Evolutionary conservation across 2,113 vertebrate genomes (phyloP), one percentile per base, ranked within the genome.

Genomic region (Conger conger): DNA sequence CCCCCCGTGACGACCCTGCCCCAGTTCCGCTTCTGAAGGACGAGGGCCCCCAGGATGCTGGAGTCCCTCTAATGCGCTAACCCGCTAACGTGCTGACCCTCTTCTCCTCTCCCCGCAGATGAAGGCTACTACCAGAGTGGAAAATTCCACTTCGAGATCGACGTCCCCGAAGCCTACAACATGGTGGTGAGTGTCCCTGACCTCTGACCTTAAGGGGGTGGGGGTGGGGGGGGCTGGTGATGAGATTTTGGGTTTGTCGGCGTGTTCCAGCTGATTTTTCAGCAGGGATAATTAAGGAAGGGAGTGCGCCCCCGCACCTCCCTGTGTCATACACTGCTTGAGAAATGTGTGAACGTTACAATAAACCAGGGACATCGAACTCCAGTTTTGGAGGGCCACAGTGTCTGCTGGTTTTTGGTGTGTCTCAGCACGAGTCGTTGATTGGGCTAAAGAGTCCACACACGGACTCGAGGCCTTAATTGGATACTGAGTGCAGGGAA

Each of bases 51-150:
- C 23, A 37, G 50, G 30, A 17, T 33, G 15, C 35, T 13, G 5
- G 42, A 15, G 13, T 33, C 27, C 30, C 23, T 30, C 1, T n/a
- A 1, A 42, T 9, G 4, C 1, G 40, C n/a, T n/a, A n/a, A n/a
- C n/a, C n/a, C n/a, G n/a, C 40, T 42, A 42, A 6, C n/a, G 50
- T 54, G 63, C 77, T 38, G 60, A 79, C 89, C 0, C 88, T 88
- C 90, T 85, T 35, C 88, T 90, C 37, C 88, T 84, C 92, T 89
- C 79, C 91, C 91, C 82, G 8, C 88, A 99, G 98, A 99, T 96
- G 98, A 99, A 92, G 98, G 98, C 87, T 99, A 99, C 94, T 99
- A 99, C 94, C 98, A 98, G 94, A 97, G 96, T 88, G 98, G 98
- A 89, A 97, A 94, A 91, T 99, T 99, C 94, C 97, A 97, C 92